These are phyloP conservation scores for Rhabditoides inermis DNA, from an alignment of 2,888 invertebrate genomes.

Conservation along the genomic window DNA sequence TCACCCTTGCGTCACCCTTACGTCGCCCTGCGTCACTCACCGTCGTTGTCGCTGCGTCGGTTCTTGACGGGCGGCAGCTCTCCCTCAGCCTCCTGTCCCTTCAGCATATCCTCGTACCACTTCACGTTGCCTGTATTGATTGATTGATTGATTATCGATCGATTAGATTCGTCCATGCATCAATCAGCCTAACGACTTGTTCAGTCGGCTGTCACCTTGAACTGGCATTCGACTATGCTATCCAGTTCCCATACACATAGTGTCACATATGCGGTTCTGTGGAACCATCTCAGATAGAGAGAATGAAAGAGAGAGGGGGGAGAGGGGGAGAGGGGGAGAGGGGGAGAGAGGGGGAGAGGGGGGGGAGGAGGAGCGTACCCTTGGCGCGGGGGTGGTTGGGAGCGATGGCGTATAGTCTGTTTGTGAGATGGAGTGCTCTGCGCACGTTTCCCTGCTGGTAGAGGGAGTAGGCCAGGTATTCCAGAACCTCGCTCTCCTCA, in stretches of 20 bases:
- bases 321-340: too few relatives aligned
- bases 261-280: too few relatives aligned
- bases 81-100: slow-evolving; percentile 51
- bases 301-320: too few relatives aligned
- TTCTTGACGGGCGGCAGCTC: slow-evolving; percentile 47
- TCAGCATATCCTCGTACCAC: slow-evolving; percentile 76
- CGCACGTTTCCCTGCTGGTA: slow-evolving; percentile 76
- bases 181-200: too few relatives aligned
- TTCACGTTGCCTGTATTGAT: slow-evolving; percentile 78
- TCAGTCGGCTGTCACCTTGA: too few relatives aligned
- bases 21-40: neutral
- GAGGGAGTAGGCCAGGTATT: slow-evolving; percentile 86
- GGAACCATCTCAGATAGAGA: too few relatives aligned
- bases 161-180: too few relatives aligned
- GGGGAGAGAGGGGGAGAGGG: too few relatives aligned
- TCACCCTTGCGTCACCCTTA: too few relatives aligned
- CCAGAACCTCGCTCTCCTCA: slow-evolving; percentile 63
- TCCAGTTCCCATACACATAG: too few relatives aligned
- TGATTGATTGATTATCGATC: too few relatives aligned
- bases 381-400: slow-evolving; percentile 71
- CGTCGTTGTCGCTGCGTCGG: slow-evolving; percentile 25
- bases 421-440: slow-evolving; percentile 77
- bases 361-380: slow-evolving; percentile 61
- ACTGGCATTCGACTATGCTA: too few relatives aligned
- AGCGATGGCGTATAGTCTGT: slow-evolving; percentile 69